phyloP scores from a whole-genome alignment of 1,140 invertebrate species.

The Caligus rogercresseyi region DNA sequence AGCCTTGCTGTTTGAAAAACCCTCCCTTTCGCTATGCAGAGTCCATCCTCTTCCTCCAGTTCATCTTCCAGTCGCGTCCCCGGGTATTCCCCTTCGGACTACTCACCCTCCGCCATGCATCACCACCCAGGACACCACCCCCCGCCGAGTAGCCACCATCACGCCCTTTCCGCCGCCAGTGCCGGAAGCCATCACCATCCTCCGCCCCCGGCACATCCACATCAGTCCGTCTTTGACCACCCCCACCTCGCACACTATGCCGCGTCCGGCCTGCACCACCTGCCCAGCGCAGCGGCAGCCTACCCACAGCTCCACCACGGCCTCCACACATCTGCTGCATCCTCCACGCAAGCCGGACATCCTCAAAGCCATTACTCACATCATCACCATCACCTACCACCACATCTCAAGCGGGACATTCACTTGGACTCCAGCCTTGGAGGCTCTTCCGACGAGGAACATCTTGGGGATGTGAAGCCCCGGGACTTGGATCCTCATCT shows the following conservation, averaged over 20 bases:
- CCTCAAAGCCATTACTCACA: neutral
- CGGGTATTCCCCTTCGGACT: too few relatives aligned
- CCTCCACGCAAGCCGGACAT: neutral
- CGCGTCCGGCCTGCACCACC: too few relatives aligned
- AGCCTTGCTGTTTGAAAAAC: neutral
- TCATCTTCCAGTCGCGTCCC: neutral
- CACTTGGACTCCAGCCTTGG: neutral
- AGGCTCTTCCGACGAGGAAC: neutral
- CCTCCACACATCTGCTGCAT: too few relatives aligned
- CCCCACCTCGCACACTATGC: too few relatives aligned
- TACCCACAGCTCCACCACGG: too few relatives aligned
- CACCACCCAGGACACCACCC: too few relatives aligned
- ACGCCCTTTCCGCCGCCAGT: neutral
- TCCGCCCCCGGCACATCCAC: too few relatives aligned
- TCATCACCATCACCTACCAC: neutral
- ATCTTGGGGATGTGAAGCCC: neutral
- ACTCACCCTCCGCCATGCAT: too few relatives aligned
- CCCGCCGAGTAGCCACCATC: neutral
- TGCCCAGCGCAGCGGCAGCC: too few relatives aligned
- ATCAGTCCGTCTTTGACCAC: neutral
- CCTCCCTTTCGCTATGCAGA: neutral
- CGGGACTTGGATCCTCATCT: constrained; percentile 2
- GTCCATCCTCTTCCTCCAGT: neutral
- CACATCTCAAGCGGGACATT: neutral
- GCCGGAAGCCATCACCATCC: neutral